Evolutionary conservation across 2,888 invertebrate species (phyloP), one percentile per base, ranked within the genome.

Genomic region (Archips crataeganus): DNA sequence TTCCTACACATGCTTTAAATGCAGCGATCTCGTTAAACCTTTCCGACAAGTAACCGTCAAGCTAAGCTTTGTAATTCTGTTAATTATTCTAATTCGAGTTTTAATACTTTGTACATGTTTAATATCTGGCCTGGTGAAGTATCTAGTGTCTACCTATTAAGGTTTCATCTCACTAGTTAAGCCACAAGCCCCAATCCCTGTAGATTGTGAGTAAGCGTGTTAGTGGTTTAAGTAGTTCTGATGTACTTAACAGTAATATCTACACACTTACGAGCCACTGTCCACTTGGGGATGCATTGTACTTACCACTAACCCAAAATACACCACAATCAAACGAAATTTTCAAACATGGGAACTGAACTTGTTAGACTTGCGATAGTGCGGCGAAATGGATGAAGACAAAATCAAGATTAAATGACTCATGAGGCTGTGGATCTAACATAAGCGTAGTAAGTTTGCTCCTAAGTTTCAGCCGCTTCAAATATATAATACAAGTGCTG

Each of bases 251-350:
- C 49, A 69, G 49, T n/a, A 34, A 15, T 54, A 11, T 63, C 68
- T 69, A 74, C 59, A 74, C 69, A 69, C 64, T 69, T n/a, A 64
- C 42, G 47, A 62, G 72, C 68, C 70, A 70, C 61, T 59, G 34
- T 49, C 61, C 61, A 61, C 32, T 54, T 32, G 42, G 73, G 39
- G 73, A 69, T 73, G 69, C 69, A 64, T 32, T 23, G 3, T 68
- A 73, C 73, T 69, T 51, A 63, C 69, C 73, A 74, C 64, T 69
- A 34, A 45, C 34, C 60, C 63, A 36, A 42, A 32, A 45, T 51
- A 45, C n/a, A 39, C n/a, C n/a, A 63, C 54, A 11, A 57, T 57
- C 60, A 60, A 23, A 61, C 13, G 36, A 32, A 61, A n/a, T 49
- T 9, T 49, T 49, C 13, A 47, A 65, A 59, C n/a, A 39, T 57